Evolutionary conservation across 35 echinoderm and acorn worm genomes (phyloP), one percentile per base, ranked within the genome.

Genomic region (Acanthaster planci): DNA sequence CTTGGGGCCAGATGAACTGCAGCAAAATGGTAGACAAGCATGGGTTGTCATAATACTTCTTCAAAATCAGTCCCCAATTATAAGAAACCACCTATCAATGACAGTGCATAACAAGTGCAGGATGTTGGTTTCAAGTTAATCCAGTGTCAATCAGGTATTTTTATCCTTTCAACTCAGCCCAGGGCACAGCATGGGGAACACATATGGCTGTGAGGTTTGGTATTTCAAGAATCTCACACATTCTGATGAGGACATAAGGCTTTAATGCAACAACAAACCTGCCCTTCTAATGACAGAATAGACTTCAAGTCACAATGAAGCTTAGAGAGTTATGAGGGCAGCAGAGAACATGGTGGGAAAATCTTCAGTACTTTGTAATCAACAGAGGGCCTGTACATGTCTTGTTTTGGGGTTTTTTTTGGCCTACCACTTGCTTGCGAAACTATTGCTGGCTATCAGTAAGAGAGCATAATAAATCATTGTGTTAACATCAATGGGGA

Each of bases 241-340:
- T 72, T 35, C 1, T 31, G 64, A 26, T 26, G 64, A 72, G 34
- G 64, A 21, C 29, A 72, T 72, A 72, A 72, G 22, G 26, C 64
- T 72, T 72, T n/a, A n/a, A n/a, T n/a, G 23, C 64, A 72, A 72
- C 64, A 72, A 72, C 64, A 72, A 72, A 72, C 64, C 14, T 35
- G 64, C 42, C 42, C 12, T 47, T 47, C 12, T n/a, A n/a, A n/a
- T n/a, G n/a, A n/a, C 42, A 47, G 42, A 4, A 47, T 12, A 6
- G 42, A 12, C 12, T 47, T 6, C 4, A 47, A 47, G 4, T 47
- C 42, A 6, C 4, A 47, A 12, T 47, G 42, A 47, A 47, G 12
- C 42, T 47, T 4, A 12, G 12, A n/a, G n/a, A n/a, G n/a, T n/a
- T n/a, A n/a, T n/a, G n/a, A n/a, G n/a, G n/a, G n/a, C n/a, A n/a